Evolutionary conservation across 2,797 vertebrate species (phyloP).

Genomic region (Hybognathus amarus): DNA sequence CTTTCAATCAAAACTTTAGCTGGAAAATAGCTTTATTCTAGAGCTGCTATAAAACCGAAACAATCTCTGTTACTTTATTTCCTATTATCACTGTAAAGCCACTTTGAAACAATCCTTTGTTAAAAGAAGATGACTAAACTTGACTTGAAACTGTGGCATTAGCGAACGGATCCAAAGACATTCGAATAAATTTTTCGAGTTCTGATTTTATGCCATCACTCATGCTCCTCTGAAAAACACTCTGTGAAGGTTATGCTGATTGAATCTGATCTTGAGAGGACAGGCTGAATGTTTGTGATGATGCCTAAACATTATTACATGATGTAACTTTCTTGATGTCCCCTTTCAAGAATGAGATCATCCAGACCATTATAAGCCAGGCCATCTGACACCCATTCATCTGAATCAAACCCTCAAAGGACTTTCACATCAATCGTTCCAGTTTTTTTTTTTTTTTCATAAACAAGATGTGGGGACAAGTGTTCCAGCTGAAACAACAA

Average conservation of each 20-base stretch:
- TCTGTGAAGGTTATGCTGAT: not conserved
- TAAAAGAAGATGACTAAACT: no score
- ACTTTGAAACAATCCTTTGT: no score
- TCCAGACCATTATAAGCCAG: slow-evolving; percentile 39
- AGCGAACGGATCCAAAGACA: not conserved
- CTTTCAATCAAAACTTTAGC: no score
- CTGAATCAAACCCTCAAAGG: slow-evolving; percentile 59
- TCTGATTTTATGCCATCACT: not conserved
- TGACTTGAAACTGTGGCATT: not conserved
- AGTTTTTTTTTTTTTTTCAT: slow-evolving; percentile 56
- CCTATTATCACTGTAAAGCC: no score
- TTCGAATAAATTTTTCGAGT: not conserved
- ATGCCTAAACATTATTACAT: slow-evolving; percentile 31
- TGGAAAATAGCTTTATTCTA: no score
- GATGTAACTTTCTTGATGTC: slow-evolving; percentile 46
- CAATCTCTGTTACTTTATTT: no score
- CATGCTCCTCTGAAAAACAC: not conserved
- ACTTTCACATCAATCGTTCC: slow-evolving; percentile 60
- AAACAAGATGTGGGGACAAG: slow-evolving; percentile 65
- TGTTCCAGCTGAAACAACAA: slow-evolving; percentile 68
- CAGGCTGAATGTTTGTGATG: slow-evolving; percentile 5
- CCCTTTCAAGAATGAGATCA: slow-evolving; percentile 51
- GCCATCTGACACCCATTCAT: slow-evolving; percentile 57
- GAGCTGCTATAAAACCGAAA: no score
- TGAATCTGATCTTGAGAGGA: slow-evolving; percentile 4